A percentile compares a stretch with the other conserved stretches of the same genome.
phyloP scores from a whole-genome alignment of 2,888 invertebrate genomes.

The Polymixis lichenea region DNA sequence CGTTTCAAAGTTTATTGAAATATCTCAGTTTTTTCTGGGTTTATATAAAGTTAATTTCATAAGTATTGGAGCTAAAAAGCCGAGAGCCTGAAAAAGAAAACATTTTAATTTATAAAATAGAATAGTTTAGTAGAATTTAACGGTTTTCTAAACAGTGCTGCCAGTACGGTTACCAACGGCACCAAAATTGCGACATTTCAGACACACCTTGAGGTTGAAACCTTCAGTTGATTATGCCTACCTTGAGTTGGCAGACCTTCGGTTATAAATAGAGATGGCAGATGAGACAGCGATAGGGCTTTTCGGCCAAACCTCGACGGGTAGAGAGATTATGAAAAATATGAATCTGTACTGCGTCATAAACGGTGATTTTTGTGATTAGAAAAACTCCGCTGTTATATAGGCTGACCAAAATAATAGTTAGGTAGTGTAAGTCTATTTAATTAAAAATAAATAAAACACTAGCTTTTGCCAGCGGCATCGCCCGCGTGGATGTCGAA shows the following conservation, averaged over 20 bases:
- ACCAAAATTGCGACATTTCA: conserved; percentile 43
- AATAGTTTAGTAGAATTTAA: not conserved
- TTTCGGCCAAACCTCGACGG: conserved; percentile 26
- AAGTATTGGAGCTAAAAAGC: not conserved
- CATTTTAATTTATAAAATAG: not conserved
- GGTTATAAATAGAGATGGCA: conserved; percentile 46
- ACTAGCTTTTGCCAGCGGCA: too few relatives aligned
- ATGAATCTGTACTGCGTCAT: not conserved
- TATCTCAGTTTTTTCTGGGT: not conserved
- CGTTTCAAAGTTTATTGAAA: conserved; percentile 20
- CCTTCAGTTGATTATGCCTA: conserved; percentile 51
- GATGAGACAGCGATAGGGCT: conserved; percentile 35
- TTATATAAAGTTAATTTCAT: not conserved
- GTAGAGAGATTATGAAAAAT: conserved; percentile 28
- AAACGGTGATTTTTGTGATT: not conserved
- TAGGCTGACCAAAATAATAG: not conserved
- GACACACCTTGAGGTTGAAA: conserved; percentile 30
- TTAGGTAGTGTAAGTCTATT: too few relatives aligned
- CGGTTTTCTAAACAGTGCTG: conserved; percentile 4
- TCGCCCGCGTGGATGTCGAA: too few relatives aligned
- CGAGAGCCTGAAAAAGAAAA: not conserved
- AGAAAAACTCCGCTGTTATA: not conserved
- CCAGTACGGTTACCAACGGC: conserved; percentile 8
- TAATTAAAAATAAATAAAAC: not conserved
- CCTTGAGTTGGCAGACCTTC: conserved; percentile 49